Evolutionary conservation across 2,797 vertebrate genomes (phyloP), one percentile per base, ranked within the genome.

Genomic region (Phoebastria nigripes): DNA sequence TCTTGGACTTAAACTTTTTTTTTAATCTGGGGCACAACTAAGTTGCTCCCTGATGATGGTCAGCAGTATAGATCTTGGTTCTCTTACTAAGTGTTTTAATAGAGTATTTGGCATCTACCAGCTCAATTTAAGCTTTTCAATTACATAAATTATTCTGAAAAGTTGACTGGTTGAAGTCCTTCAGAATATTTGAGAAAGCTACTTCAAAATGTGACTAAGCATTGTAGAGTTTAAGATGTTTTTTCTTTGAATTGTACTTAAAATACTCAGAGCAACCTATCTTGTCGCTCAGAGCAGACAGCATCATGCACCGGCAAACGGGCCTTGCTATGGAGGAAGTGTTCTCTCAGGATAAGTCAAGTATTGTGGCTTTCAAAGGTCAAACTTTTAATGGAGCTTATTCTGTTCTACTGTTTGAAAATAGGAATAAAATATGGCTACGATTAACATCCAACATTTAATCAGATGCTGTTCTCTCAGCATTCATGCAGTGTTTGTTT

Each of bases 351-450:
- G 77, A 93, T 95, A 95, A 95, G 69, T 77, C 54, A 89, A 82
- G 56, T 94, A 95, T 56, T 89, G 63, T 87, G 80, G 24, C 52
- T 89, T 95, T 81, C 93, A 97, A 97, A 97, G 93, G 84, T 96
- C 95, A 96, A 29, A 46, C 17, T 78, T 82, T 65, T 85, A 86
- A 82, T 62, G 47, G 70, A 44, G 61, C 84, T 69, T 94, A 86
- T 93, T 97, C 80, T 91, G 47, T 94, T 80, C 37, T 79, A 61
- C 31, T 92, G 35, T 73, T 93, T 95, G 82, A 96, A 97, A 95
- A 94, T 21, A 89, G 80, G 87, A 94, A 93, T 86, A 65, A 96
- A 97, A 92, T 89, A 95, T 15, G 29, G 24, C 63, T 92, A 39
- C 18, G 15, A 47, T 82, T 91, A 91, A 15, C 33, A 61, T 51